Base-by-base conservation (phyloP, 2,888 invertebrate genomes). In the Aelia acuminata region DNA sequence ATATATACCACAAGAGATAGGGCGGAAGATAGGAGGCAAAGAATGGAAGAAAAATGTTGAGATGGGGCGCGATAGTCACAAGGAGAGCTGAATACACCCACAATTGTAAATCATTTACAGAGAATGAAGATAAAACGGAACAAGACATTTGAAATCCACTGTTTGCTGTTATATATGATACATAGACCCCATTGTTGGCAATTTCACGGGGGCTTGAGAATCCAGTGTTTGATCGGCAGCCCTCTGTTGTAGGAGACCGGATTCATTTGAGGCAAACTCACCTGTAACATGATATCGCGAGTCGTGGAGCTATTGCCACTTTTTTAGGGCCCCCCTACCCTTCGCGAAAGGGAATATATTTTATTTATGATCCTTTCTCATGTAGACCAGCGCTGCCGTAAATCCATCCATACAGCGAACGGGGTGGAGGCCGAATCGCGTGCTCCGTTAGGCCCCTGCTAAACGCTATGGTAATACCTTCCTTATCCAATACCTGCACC, bases 1-100 rank as follows among this genome's bases (percentile, higher is more conserved):
- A 80, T 80, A 80, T 80, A 80, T 80, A 80, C 80, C 80, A 43
- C 43, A 80, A 43, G n/a, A 43, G 80, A 80, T 80, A 80, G 80
- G 80, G 15, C 0, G 3, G 43, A n/a, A 80, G 80, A 80, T 80
- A 43, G 11, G n/a, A 15, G 80, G 3, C 10, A 47, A 80, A 80
- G 80, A 80, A 80, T 80, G 80, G 80, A 47, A 80, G 43, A 47
- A 80, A 80, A 80, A 80, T 80, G 39, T 47, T 39, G 3, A 80
- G 80, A 80, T 80, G n/a, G 80, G 43, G 43, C 11, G n/a, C 43
- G 43, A 80, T 80, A 80, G 43, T 43, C 80, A n/a, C 43, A 22
- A 70, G n/a, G n/a, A 70, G 63, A 43, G 11, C 80, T 80, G 43
- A 80, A 80, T 80, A 47, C 43, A 43, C 22, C 43, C 43, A n/a